Base-by-base conservation (phyloP, 2,113 vertebrate species). In the Petrocephalus zakoni region DNA sequence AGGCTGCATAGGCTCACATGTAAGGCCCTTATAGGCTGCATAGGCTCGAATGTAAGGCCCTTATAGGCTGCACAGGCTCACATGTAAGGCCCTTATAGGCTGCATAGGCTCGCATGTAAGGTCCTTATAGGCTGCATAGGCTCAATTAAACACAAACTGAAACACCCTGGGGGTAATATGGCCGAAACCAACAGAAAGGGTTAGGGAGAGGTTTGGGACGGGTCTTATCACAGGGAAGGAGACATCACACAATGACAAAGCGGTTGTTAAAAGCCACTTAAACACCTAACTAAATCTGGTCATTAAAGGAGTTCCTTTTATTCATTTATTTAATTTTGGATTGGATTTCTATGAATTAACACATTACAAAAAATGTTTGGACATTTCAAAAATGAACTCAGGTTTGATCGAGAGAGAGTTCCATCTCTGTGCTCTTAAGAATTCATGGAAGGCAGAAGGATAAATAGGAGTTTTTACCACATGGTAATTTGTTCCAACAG, bases 401-500 rank as follows among this genome's bases (percentile, higher is more conserved):
- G 21, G 42, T 55, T 25, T 84, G 87, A 88, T 88, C 52, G 55
- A 88, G 81, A 17, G 61, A 47, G 47, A 61, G 52, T 64, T 64
- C 61, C 81, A 84, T 84, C 81, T 51, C 13, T 17, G 19, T 10
- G 51, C 37, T 82, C 72, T 82, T 42, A 42, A 37, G 68, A 88
- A 56, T 81, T 88, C 51, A 55, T 81, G 29, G 72, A 56, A 51
- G 9, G 52, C 64, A 21, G 72, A 3, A 53, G 72, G 34, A 42
- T 42, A 78, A 83, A 83, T 49, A 49, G 22, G 72, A 72, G 49
- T 88, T 42, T 81, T 47, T 25, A 2, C 58, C 61, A 72, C 47
- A 87, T 72, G 87, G 61, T 87, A 87, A 87, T 87, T 87, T 72
- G 87, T 82, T 82, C 68, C 87, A 56, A 82, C 25, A 51, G n/a